Base-by-base conservation (phyloP, 1,140 invertebrate genomes). In the Philotrypesis tridentata region DNA sequence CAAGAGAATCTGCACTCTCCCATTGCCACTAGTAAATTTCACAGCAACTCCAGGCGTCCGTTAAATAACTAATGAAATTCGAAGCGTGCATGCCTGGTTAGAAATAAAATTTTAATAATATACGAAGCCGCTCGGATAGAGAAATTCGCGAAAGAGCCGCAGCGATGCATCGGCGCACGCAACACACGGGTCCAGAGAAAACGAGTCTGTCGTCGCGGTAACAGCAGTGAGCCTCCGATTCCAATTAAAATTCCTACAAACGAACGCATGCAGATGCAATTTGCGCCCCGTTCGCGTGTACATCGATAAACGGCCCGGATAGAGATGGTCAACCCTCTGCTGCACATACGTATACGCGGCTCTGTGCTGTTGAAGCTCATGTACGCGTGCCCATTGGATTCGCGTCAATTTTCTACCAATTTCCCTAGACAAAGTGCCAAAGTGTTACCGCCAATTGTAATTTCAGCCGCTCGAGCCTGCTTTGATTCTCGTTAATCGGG, bases 221-320 rank as follows among this genome's bases (percentile, higher is more conserved):
- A 71, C 33, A 71, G 27, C 68, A n/a, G n/a, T n/a, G 23, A 29
- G 29, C 68, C 21, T 55, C 48, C 17, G 33, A 73, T 80, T 80
- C 71, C 71, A 80, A 74, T 80, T 73, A 80, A 74, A 80, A 80
- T 80, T 72, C 72, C 67, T 29, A 17, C 27, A 33, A 76, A 63
- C 74, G 74, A 61, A 55, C 74, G 48, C 48, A 55, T 14, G 74
- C 48, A 6, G 74, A 33, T 67, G 33, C 60, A 65, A 80, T 80
- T 80, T 80, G 21, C 25, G 61, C 60, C 6, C 21, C 48, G 48
- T 55, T 55, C 12, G 27, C 70, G 6, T 63, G 70, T 72, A 23
- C 33, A 79, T 71, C 48, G 37, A 7, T n/a, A 73, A 63, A 73
- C 31, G 60, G 11, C 9, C 55, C 8, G 60, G 27, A 55, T 55